Evolutionary conservation across 2,888 invertebrate species (phyloP).

Genomic region (Chaetogeoica ovagalla): DNA sequence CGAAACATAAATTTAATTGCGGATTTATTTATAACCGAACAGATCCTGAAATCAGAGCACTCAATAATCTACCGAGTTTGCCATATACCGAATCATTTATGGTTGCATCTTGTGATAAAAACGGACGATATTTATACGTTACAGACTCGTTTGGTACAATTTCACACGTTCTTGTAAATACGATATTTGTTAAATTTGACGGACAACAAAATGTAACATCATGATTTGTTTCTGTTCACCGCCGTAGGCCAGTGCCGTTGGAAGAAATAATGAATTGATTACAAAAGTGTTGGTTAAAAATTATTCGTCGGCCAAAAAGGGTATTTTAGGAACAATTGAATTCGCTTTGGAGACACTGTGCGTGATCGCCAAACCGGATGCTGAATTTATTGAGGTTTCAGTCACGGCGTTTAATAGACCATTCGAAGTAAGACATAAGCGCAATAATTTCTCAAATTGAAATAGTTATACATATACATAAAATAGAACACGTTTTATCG

Average conservation of each 20-base stretch:
- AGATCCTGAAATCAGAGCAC: slow-evolving; percentile 46
- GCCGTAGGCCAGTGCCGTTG: slow-evolving; percentile 21
- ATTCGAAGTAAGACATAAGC: slow-evolving; percentile 38
- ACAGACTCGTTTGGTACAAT: slow-evolving; percentile 28
- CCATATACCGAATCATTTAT: slow-evolving; percentile 34
- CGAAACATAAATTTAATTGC: too few species aligned
- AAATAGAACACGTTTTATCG: neutral
- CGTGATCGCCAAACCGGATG: slow-evolving; percentile 9
- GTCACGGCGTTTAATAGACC: slow-evolving; percentile 25
- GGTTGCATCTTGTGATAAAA: slow-evolving; percentile 27
- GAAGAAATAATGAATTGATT: slow-evolving; percentile 19
- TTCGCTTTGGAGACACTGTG: slow-evolving; percentile 27
- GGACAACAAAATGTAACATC: neutral
- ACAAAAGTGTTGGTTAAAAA: slow-evolving; percentile 13
- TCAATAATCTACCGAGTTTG: slow-evolving; percentile 37
- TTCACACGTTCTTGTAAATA: slow-evolving; percentile 41
- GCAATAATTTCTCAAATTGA: neutral
- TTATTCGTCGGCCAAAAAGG: slow-evolving; percentile 10
- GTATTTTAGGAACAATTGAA: slow-evolving; percentile 35
- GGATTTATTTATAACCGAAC: neutral
- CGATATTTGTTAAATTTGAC: neutral
- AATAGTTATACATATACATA: neutral
- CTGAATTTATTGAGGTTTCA: slow-evolving; percentile 7
- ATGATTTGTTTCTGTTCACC: neutral
- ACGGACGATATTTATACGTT: slow-evolving; percentile 10